Conservation (phyloP, 2,113 vertebrate species). For the Cricetomys ansorgei region DNA sequence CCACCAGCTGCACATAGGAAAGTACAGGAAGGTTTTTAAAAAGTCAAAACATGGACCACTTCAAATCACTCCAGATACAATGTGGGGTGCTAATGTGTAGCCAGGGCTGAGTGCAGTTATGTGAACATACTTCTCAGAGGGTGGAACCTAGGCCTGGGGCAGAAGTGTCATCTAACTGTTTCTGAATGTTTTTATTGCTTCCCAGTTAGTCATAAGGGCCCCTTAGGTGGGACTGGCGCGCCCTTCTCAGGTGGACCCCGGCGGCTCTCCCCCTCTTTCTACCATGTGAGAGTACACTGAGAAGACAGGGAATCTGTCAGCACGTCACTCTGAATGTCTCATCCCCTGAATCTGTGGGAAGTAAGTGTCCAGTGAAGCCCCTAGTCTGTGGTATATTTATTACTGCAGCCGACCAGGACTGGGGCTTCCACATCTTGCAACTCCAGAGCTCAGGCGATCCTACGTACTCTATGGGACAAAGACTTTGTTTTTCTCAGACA, state of each 20-base stretch:
- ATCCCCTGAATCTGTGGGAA: not conserved
- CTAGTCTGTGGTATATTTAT: not conserved
- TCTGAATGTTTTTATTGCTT: not conserved
- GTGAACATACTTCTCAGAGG: not conserved
- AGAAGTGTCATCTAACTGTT: not conserved
- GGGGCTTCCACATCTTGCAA: not conserved
- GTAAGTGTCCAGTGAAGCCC: not conserved
- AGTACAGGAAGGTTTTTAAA: not conserved
- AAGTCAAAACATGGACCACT: too few species aligned
- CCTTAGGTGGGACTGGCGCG: too few species aligned
- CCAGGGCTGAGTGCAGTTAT: too few species aligned
- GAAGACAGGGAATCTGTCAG: not conserved
- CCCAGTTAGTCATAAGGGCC: not conserved
- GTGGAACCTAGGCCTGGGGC: not conserved
- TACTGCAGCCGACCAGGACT: not conserved
- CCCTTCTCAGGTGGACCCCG: not conserved
- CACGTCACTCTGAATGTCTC: not conserved
- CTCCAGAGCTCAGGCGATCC: not conserved
- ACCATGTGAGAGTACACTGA: not conserved
- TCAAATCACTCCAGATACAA: not conserved
- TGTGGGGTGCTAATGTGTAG: too few species aligned
- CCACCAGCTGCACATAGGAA: rapidly evolving
- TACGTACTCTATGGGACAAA: not conserved
- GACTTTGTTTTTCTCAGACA: not conserved
- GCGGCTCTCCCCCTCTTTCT: not conserved